Conservation (phyloP, 2,797 vertebrate genomes). For the Sarcoramphus papa region DNA sequence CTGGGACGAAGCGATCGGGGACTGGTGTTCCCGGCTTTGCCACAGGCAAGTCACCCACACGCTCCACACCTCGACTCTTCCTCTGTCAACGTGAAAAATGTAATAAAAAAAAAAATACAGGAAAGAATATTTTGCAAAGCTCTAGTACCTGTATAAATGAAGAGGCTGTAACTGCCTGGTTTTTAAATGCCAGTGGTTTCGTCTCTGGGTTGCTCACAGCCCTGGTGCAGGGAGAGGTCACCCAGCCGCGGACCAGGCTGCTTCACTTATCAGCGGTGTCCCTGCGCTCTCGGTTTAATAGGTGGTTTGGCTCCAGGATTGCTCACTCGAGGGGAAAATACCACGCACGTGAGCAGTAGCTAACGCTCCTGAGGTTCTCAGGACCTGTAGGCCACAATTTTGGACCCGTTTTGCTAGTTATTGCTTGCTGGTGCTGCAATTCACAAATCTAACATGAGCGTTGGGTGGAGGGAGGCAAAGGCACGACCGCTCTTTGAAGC, state of each 20-base stretch:
- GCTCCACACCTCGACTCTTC: not conserved
- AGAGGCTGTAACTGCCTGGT: not conserved
- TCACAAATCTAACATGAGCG: accelerated
- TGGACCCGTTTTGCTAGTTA: not conserved
- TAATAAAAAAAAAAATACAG: not conserved
- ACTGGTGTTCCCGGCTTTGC: not conserved
- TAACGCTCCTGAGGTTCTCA: accelerated
- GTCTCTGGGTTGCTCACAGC: not conserved
- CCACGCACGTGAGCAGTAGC: not conserved
- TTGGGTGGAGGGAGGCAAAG: not conserved
- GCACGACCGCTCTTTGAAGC: not conserved
- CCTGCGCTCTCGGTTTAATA: accelerated
- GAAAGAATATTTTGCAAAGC: not conserved
- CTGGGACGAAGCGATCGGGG: not conserved
- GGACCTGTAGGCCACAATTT: not conserved
- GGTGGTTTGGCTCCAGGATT: not conserved
- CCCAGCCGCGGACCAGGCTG: not conserved
- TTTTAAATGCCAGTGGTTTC: not conserved
- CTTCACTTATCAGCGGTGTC: accelerated
- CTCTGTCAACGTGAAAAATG: not conserved
- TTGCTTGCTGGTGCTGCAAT: not conserved
- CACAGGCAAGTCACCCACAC: not conserved
- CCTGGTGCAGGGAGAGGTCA: not conserved
- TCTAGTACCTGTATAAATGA: not conserved
- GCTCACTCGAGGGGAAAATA: not conserved